Evolutionary conservation across 2,797 vertebrate genomes (phyloP).

Genomic region (Typhlichthys eigenmanni): DNA sequence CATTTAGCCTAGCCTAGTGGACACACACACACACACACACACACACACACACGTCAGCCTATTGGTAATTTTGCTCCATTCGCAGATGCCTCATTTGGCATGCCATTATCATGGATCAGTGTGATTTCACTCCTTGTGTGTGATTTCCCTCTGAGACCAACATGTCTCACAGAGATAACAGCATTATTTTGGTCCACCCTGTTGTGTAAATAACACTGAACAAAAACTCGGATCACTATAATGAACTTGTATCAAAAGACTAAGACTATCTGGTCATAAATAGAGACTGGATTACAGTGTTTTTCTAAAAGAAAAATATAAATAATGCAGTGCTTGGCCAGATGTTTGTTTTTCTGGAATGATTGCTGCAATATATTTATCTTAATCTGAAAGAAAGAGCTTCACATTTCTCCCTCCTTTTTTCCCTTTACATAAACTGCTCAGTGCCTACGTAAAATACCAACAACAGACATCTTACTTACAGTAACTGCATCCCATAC

Average conservation of each 20-base stretch:
- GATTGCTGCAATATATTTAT: too few species aligned
- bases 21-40: slow-evolving; percentile 69
- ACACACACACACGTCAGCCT: slow-evolving; percentile 62
- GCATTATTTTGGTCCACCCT: slow-evolving; percentile 71
- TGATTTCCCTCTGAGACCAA: slow-evolving; percentile 63
- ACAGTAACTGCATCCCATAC: slow-evolving; percentile 1
- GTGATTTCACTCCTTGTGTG: slow-evolving; percentile 65
- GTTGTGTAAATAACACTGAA: slow-evolving; percentile 67
- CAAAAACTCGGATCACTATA: slow-evolving; percentile 55
- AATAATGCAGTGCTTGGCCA: too few species aligned
- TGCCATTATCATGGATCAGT: slow-evolving; percentile 75
- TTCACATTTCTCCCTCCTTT: background rate
- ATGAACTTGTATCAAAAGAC: too few species aligned
- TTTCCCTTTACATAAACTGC: background rate
- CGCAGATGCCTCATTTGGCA: slow-evolving; percentile 66
- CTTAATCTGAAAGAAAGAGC: background rate
- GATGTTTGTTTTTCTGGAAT: slow-evolving; percentile 7
- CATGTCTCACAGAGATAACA: slow-evolving; percentile 65
- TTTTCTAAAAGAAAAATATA: too few species aligned
- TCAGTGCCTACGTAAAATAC: slow-evolving; percentile 12
- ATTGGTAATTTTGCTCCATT: slow-evolving; percentile 71
- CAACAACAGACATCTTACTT: slow-evolving; percentile 6
- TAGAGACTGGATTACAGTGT: too few species aligned
- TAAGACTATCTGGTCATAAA: too few species aligned
- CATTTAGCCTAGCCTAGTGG: slow-evolving; percentile 56